Conservation (phyloP, 2,113 vertebrate species). For the Arothron firmamentum region DNA sequence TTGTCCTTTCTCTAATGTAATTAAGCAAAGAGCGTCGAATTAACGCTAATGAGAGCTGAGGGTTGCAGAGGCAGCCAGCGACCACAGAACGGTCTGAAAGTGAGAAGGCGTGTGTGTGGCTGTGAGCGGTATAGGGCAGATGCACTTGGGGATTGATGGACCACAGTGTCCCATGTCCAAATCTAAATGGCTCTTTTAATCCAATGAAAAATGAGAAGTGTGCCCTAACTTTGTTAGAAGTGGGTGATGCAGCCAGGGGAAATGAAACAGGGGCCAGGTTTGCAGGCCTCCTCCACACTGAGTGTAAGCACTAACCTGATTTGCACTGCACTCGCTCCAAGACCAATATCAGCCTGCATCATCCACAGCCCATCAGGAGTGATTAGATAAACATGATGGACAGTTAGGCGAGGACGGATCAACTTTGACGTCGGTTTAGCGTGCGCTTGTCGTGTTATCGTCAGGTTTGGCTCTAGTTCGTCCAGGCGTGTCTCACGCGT, state of each 20-base stretch:
- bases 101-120: constrained; percentile 1
- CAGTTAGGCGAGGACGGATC: constrained; percentile 44
- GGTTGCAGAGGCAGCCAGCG: constrained; percentile 9
- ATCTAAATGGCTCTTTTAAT: constrained; percentile 70
- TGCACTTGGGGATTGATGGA: constrained; percentile 58
- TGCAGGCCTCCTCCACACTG: constrained; percentile 60
- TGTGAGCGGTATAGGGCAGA: constrained; percentile 25
- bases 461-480: background rate
- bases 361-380: constrained; percentile 54
- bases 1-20: constrained; percentile 46
- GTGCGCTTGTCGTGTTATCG: constrained; percentile 13
- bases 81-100: constrained; percentile 16
- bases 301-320: constrained; percentile 66
- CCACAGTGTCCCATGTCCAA: constrained; percentile 57
- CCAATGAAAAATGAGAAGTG: constrained; percentile 73
- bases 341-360: constrained; percentile 65
- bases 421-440: constrained; percentile 44
- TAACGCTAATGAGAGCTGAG: constrained; percentile 49
- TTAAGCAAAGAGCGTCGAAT: constrained; percentile 29
- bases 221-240: constrained; percentile 70
- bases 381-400: constrained; percentile 68
- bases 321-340: constrained; percentile 51
- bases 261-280: constrained; percentile 62
- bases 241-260: constrained; percentile 66
- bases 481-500: background rate